Percentiles rank a stretch among this genome's conserved stretches.
phyloP scores from a whole-genome alignment of 2,888 invertebrate genomes.

The Xylota segnis region DNA sequence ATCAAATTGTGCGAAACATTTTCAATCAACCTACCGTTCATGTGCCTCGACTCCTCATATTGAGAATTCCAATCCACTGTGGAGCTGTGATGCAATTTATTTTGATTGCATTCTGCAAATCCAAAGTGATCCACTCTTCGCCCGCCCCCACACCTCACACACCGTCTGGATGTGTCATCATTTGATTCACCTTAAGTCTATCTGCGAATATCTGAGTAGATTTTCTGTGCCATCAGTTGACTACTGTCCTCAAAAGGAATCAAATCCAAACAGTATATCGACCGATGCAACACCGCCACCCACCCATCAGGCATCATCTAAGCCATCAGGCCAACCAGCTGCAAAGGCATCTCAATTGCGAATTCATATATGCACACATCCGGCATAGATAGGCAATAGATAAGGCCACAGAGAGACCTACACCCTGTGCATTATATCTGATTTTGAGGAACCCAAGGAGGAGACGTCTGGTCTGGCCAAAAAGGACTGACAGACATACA shows the following conservation, averaged over 20 bases:
- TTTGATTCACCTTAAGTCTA: conserved; percentile 37
- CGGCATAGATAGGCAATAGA: conserved; percentile 75
- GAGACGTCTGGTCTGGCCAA: conserved; percentile 68
- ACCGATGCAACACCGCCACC: conserved; percentile 39
- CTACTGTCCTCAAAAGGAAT: conserved; percentile 63
- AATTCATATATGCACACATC: conserved; percentile 77
- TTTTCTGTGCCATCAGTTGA: conserved; percentile 49
- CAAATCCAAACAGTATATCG: conserved; percentile 62
- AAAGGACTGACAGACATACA: conserved; percentile 25
- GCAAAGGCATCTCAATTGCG: conserved; percentile 70
- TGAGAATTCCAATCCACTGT: conserved; percentile 28
- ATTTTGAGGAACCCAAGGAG: conserved; percentile 61
- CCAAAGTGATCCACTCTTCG: conserved; percentile 38
- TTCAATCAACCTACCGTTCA: not conserved
- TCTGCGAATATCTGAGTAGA: conserved; percentile 53
- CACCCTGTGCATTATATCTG: conserved; percentile 68
- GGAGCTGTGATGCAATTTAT: conserved; percentile 65
- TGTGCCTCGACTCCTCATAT: not conserved
- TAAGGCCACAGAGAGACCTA: conserved; percentile 73
- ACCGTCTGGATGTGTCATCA: conserved; percentile 1
- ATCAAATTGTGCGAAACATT: conserved; percentile 3
- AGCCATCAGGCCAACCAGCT: conserved; percentile 63
- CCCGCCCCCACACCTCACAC: conserved; percentile 1
- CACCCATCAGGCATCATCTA: conserved; percentile 62
- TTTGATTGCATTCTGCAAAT: conserved; percentile 59